A percentile compares a stretch with the other conserved stretches of the same genome.
Evolutionary conservation across 2,888 invertebrate species (phyloP).

Genomic region (Fragum whitleyi): DNA sequence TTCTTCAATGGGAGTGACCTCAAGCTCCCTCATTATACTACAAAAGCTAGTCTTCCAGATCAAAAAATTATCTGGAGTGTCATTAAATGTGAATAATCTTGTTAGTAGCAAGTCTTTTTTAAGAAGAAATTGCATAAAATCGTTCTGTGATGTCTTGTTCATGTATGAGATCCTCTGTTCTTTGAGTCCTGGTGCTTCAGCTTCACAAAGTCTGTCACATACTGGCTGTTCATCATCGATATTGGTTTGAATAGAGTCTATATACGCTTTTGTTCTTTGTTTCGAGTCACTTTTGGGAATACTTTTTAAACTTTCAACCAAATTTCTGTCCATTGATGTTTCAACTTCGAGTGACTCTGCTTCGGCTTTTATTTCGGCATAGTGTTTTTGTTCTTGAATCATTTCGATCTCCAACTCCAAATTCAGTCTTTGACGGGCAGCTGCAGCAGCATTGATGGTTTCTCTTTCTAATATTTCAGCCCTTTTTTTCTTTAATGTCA

Average conservation of each 20-base stretch:
- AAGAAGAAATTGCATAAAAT: constrained; percentile 29
- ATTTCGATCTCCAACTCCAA: neutral
- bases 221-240: neutral
- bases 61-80: constrained; percentile 31
- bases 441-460: neutral
- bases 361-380: neutral
- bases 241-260: neutral
- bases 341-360: too few species aligned
- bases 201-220: too few species aligned
- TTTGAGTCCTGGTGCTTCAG: too few species aligned
- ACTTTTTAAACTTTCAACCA: neutral
- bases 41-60: constrained; percentile 43
- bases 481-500: constrained; percentile 2
- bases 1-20: constrained; percentile 33
- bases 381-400: neutral
- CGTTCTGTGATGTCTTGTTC: neutral
- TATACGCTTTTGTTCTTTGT: neutral
- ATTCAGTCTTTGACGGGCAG: neutral
- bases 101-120: too few species aligned
- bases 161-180: too few species aligned
- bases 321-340: neutral
- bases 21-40: constrained; percentile 27
- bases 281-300: neutral
- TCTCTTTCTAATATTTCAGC: neutral
- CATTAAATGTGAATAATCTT: too few species aligned